Conservation (phyloP, 2,113 vertebrate species). For the Carassius gibelio region DNA sequence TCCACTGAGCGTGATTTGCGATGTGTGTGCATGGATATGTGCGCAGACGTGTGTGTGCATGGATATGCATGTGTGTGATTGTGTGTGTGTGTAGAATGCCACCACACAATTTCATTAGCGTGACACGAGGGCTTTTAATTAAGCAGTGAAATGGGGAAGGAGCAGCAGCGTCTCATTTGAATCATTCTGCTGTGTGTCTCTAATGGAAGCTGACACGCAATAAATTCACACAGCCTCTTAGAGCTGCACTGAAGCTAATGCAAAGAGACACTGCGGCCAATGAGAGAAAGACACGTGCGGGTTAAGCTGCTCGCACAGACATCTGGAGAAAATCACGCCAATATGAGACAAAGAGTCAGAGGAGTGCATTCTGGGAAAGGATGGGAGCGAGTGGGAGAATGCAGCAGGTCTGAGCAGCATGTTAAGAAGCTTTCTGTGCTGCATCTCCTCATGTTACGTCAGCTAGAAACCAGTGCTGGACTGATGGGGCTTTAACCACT, state of each 20-base stretch:
- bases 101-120: constrained; percentile 62
- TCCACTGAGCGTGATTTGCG: too few relatives aligned
- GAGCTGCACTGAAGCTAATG: constrained; percentile 58
- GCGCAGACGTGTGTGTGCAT: background rate
- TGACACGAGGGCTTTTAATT: constrained; percentile 63
- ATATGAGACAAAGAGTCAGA: constrained; percentile 12
- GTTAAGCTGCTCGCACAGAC: background rate
- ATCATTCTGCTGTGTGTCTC: constrained; percentile 43
- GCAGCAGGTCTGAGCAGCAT: constrained; percentile 24
- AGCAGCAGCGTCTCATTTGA: constrained; percentile 57
- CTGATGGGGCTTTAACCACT: background rate
- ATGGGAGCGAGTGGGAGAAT: background rate
- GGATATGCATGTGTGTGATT: background rate
- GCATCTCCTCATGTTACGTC: background rate
- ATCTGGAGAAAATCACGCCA: constrained; percentile 12
- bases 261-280: constrained; percentile 51
- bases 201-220: constrained; percentile 63
- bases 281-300: background rate
- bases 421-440: background rate
- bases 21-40: background rate
- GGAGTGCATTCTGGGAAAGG: constrained; percentile 24
- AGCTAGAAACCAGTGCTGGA: background rate
- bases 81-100: background rate
- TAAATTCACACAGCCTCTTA: constrained; percentile 58
- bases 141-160: constrained; percentile 62